Evolutionary conservation across 2,113 vertebrate species (phyloP), one percentile per base, ranked within the genome.

Genomic region (Vulpes ferrilata): DNA sequence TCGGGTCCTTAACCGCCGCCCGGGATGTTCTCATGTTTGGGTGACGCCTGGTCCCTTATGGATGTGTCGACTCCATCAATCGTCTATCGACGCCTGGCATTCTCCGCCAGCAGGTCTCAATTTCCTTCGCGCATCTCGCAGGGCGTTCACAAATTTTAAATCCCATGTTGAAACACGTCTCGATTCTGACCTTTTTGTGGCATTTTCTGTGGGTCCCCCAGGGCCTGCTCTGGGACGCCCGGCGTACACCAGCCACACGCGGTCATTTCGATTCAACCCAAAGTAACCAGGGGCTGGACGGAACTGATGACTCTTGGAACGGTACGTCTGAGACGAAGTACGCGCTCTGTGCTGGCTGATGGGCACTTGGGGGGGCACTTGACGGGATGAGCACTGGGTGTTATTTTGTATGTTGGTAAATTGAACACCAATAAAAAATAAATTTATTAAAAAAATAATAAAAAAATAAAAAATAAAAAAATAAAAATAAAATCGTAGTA

Each of bases 31-130:
- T 7, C 22, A 23, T 23, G 5, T 22, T 8, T 3, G 27, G n/a
- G 27, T 7, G 17, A 5, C 0, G 0, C 23, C 15, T 20, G 30
- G 2, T 1, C 1, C 0, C 19, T 4, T 0, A 5, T 0, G 32
- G 81, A 3, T 2, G 30, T 1, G 1, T 4, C 0, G 22, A 0
- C 10, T 2, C 4, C 30, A 1, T 15, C 10, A 27, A 13, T 17
- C 2, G 48, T 8, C 3, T 0, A 6, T 7, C 6, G 1, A 3
- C 3, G 1, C 11, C 0, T 0, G 35, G n/a, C 27, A 0, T 11
- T 22, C 59, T 48, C 20, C 51, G 0, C 59, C 0, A 3, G 53
- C 23, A 20, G 25, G 8, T 0, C 5, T 43, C 1, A 1, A 1
- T 0, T 30, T 80, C 51, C 5, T 13, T 13, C 59, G 5, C 17